phyloP scores from a whole-genome alignment of 2,888 invertebrate genomes.

The Megaustenia siamemsis region DNA sequence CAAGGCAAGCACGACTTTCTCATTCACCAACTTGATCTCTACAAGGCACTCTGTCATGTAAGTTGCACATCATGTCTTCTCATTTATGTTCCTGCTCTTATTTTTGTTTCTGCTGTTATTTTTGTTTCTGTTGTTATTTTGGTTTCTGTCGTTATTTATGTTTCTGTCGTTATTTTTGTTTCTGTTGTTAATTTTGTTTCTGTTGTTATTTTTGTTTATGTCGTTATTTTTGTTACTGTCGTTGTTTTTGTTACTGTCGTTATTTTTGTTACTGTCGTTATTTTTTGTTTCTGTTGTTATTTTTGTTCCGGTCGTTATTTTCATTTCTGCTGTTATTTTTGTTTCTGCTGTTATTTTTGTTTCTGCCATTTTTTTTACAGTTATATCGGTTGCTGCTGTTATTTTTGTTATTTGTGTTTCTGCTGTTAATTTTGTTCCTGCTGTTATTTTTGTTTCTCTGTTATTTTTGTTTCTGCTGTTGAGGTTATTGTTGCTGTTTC shows the following conservation, averaged over 20 bases:
- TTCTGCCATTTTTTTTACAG: not conserved
- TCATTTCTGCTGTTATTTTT: not conserved
- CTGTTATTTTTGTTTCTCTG: not conserved
- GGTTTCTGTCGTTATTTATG: not conserved
- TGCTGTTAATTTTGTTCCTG: not conserved
- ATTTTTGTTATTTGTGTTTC: not conserved
- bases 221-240: not conserved
- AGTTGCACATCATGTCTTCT: constrained; percentile 56
- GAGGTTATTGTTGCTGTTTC: not conserved
- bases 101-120: not conserved
- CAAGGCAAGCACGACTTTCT: constrained; percentile 78
- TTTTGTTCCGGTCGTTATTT: not conserved
- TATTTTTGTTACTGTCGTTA: not conserved
- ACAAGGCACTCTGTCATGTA: constrained; percentile 78
- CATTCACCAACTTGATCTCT: constrained; percentile 79
- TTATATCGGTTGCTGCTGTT: not conserved
- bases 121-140: not conserved
- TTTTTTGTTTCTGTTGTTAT: not conserved
- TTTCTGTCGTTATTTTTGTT: not conserved
- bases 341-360: not conserved
- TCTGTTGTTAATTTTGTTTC: not conserved
- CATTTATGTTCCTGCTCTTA: no score
- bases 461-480: not conserved
- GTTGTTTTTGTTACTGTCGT: not conserved
- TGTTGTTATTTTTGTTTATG: not conserved